Conservation (phyloP, 2,113 vertebrate genomes). For the Leiothrix lutea region DNA sequence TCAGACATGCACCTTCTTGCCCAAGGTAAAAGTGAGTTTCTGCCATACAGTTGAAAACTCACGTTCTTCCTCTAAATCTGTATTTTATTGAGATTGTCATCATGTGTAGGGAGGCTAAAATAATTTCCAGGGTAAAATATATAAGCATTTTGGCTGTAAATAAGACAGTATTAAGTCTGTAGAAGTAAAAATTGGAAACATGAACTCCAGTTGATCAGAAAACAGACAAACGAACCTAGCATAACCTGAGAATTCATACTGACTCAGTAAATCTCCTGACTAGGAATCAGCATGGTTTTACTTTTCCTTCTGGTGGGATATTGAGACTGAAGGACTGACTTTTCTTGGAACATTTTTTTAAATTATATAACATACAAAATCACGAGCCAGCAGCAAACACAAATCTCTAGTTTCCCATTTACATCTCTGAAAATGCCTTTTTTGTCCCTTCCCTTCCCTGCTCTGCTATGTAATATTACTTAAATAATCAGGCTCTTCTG, state of each 20-base stretch:
- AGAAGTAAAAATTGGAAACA: background rate
- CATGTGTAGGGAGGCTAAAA: background rate
- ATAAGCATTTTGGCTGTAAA: background rate
- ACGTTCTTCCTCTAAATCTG: background rate
- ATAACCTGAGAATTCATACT: background rate
- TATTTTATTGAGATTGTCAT: background rate
- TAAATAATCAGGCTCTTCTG: background rate
- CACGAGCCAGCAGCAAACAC: background rate
- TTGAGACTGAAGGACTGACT: background rate
- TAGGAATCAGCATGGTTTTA: background rate
- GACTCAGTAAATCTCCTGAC: background rate
- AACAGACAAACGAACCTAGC: background rate
- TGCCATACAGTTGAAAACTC: background rate
- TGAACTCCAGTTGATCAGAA: background rate
- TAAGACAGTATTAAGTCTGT: background rate
- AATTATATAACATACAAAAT: background rate
- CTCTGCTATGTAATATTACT: fast-evolving
- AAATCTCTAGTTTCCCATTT: background rate
- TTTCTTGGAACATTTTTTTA: background rate
- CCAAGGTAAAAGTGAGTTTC: background rate
- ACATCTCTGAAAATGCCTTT: background rate
- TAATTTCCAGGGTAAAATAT: background rate
- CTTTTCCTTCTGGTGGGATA: background rate
- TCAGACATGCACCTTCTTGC: fast-evolving
- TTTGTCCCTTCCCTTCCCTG: too few species aligned